phyloP scores from a whole-genome alignment of 2,113 vertebrate genomes.

The mouse (Mus musculus) region GRCm39 chr16:11774001-11774500 shows the following conservation, averaged over 20 bases:
- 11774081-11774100: background rate
- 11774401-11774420: constrained; percentile 33
- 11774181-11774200: background rate
- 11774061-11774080: background rate
- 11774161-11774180: background rate
- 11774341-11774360: background rate
- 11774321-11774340: background rate
- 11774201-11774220: background rate
- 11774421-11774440: background rate
- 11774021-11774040: background rate
- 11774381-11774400: background rate
- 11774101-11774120: background rate
- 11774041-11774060: background rate
- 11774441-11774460: constrained; percentile 48
- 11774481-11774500: constrained; percentile 51
- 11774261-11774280: background rate
- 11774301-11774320: constrained; percentile 2
- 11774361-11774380: background rate
- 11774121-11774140: background rate
- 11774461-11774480: constrained; percentile 60
- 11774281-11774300: background rate
- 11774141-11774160: background rate
- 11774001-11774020: background rate
- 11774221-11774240: background rate
- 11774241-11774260: background rate